Conservation (phyloP, 1,140 invertebrate species). For the Ruditapes philippinarum region DNA sequence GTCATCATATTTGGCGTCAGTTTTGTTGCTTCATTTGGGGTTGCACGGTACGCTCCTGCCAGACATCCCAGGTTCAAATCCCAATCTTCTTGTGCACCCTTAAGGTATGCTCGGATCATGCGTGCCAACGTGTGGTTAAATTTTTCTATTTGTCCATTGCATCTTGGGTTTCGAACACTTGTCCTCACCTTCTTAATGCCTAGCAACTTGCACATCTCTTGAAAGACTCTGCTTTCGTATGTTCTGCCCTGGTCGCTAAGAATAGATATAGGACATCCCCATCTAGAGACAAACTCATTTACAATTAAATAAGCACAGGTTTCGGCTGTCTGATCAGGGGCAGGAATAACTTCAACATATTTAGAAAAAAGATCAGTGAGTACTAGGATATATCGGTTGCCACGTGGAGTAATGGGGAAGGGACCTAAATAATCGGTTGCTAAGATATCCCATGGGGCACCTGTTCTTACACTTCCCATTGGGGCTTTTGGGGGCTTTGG, state of each 20-base stretch:
- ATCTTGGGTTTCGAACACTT: constrained; percentile 20
- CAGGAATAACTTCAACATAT: constrained; percentile 1
- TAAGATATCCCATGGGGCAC: constrained; percentile 29
- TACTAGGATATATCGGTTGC: constrained; percentile 12
- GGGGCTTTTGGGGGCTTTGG: background rate
- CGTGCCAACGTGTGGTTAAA: background rate
- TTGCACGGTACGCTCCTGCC: background rate
- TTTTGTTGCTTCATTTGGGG: constrained; percentile 1
- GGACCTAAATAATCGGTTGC: constrained; percentile 24
- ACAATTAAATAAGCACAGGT: constrained; percentile 1
- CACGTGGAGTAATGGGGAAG: background rate
- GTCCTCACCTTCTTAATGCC: background rate
- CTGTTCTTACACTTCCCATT: background rate
- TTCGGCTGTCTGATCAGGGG: background rate
- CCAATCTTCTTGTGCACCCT: background rate
- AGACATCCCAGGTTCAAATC: constrained; percentile 27
- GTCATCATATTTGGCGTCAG: background rate
- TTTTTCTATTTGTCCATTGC: background rate
- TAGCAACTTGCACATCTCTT: constrained; percentile 14
- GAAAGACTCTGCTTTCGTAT: constrained; percentile 15
- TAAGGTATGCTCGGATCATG: background rate
- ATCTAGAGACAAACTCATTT: constrained; percentile 8
- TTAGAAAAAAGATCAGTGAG: constrained; percentile 30
- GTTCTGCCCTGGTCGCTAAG: constrained; percentile 19
- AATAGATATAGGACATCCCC: background rate